Conservation (phyloP, 2,113 vertebrate genomes). For the Pygathrix nemaeus region DNA sequence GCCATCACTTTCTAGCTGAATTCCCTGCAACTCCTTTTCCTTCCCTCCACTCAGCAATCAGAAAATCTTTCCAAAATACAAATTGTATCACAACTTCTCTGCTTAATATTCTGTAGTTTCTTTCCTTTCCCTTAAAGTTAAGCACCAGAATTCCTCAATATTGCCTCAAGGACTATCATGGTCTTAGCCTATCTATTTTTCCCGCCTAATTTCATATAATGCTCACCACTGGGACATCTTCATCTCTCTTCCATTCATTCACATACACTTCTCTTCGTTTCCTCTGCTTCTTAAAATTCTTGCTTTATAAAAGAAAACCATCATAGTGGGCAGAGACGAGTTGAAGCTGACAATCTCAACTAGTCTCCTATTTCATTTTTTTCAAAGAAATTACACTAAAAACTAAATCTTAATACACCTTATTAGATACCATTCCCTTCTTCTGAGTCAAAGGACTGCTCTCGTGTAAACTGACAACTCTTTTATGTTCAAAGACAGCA, state of each 20-base stretch:
- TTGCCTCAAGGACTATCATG: background rate
- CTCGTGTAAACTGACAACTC: background rate
- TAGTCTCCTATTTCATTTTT: background rate
- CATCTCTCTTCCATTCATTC: background rate
- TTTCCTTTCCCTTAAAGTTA: background rate
- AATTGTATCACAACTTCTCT: background rate
- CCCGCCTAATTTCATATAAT: background rate
- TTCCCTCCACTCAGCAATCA: background rate
- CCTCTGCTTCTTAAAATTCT: constrained; percentile 16
- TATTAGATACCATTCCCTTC: background rate
- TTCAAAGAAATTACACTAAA: background rate
- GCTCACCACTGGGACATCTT: background rate
- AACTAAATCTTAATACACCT: background rate
- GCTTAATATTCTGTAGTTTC: background rate
- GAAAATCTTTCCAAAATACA: constrained; percentile 20
- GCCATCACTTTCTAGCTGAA: background rate
- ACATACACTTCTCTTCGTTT: background rate
- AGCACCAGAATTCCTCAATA: background rate
- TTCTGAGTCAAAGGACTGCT: background rate
- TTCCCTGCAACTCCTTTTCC: background rate
- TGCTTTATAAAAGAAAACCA: background rate
- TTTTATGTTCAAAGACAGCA: background rate
- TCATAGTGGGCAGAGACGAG: background rate
- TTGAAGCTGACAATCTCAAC: background rate
- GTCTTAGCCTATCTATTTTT: background rate